Conservation (phyloP, 2,113 vertebrate species). For the Pseudonaja textilis region DNA sequence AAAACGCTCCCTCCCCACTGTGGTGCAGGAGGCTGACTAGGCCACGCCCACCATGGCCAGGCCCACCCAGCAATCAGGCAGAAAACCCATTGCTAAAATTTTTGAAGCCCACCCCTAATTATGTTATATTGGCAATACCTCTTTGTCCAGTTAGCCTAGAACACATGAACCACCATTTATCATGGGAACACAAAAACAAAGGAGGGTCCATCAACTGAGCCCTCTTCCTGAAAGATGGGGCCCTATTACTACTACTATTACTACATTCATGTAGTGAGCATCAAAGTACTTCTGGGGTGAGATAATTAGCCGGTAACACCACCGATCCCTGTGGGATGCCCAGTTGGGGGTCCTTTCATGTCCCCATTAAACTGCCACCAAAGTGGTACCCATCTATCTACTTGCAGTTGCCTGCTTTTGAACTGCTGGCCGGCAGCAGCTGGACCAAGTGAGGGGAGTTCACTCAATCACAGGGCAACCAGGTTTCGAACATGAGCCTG, state of each 20-base stretch:
- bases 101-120: no score
- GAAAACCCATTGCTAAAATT: no score
- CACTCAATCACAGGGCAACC: background rate
- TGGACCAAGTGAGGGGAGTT: background rate
- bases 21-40: no score
- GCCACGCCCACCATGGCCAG: no score
- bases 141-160: background rate
- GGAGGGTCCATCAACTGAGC: background rate
- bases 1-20: no score
- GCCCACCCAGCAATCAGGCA: no score
- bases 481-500: background rate
- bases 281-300: background rate
- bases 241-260: background rate
- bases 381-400: no score
- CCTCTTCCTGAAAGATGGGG: background rate
- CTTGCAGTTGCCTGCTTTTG: no score
- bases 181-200: background rate
- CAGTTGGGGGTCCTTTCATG: background rate
- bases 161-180: background rate
- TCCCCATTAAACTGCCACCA: background rate
- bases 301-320: background rate
- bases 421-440: no score
- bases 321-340: background rate
- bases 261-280: background rate
- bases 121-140: background rate